phyloP scores from a whole-genome alignment of 2,888 invertebrate genomes.

The Liodrosophila aerea region DNA sequence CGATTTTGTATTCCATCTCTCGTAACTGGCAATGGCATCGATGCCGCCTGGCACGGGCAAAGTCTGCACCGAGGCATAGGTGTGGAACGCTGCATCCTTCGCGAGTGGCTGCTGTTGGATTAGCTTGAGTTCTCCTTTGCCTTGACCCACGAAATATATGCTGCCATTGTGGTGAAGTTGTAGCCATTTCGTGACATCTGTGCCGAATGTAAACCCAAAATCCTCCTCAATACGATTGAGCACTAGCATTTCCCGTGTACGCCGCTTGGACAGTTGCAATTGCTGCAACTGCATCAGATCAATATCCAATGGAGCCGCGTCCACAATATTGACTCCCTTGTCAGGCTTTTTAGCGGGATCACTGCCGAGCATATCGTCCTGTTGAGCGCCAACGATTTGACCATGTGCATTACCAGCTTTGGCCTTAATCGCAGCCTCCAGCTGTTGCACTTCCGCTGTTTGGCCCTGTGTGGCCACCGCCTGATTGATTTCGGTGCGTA shows the following conservation, averaged over 20 bases:
- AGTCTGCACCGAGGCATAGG: conserved; percentile 39
- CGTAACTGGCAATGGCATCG: conserved; percentile 59
- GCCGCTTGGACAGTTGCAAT: conserved; percentile 69
- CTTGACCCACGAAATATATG: conserved; percentile 76
- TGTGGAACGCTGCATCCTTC: conserved; percentile 16
- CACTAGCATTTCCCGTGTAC: conserved; percentile 76
- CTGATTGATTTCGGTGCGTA: conserved; percentile 51
- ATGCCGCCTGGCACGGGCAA: conserved; percentile 54
- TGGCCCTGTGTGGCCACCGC: conserved; percentile 49
- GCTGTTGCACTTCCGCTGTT: conserved; percentile 28
- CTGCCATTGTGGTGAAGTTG: conserved; percentile 64
- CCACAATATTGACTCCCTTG: conserved; percentile 64
- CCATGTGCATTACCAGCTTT: no score
- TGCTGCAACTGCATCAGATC: conserved; percentile 69
- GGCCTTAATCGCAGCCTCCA: conserved; percentile 41
- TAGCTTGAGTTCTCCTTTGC: conserved; percentile 61
- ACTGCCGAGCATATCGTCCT: conserved; percentile 48
- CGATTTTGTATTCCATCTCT: conserved; percentile 69
- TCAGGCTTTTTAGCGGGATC: background rate
- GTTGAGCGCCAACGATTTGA: conserved; percentile 1
- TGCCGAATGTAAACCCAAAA: conserved; percentile 65
- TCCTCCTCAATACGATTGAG: conserved; percentile 78
- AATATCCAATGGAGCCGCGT: conserved; percentile 49
- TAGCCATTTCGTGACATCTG: conserved; percentile 76
- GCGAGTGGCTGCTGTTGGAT: conserved; percentile 47